Base-by-base conservation (phyloP, 53 echinoderm and acorn worm genomes). In the Zoroaster sp. region DNA sequence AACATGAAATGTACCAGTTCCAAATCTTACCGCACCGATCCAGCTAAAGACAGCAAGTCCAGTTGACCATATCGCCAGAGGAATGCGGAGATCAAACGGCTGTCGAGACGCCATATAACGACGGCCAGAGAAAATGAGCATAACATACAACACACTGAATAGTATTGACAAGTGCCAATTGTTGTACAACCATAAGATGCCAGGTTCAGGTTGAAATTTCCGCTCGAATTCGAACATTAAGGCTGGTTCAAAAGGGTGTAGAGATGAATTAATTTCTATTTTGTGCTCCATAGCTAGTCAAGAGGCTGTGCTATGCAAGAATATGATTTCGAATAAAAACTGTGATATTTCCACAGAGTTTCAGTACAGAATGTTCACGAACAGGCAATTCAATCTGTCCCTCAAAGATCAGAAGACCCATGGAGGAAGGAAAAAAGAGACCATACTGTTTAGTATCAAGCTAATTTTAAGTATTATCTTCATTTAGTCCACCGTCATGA, bases 211-310 rank as follows among this genome's bases (percentile, higher is more conserved):
- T 40, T 91, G 75, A 80, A 95, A 97, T 21, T 72, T 73, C 68
- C 91, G 87, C 83, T 97, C 97, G 46, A 97, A 94, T 15, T 92
- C 94, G 70, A 95, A 95, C 28, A 92, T 40, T 3, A 80, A 87
- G 20, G 73, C 30, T 15, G 78, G 80, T 36, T 79, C 31, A 44
- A 41, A 89, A 38, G 89, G 71, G 5, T 32, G 51, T 32, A 78
- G 72, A 3, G 89, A 71, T 13, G 80, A 40, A 25, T 89, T 89
- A 2, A 89, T 17, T 28, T 44, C 38, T 15, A 70, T n/a, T n/a
- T n/a, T 36, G 45, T 40, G 31, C 52, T 45, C 80, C 79, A 78
- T 51, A 5, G 43, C 25, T n/a, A n/a, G n/a, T n/a, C n/a, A n/a
- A n/a, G n/a, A n/a, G n/a, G n/a, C n/a, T n/a, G n/a, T n/a, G n/a